Evolutionary conservation across 2,888 invertebrate species (phyloP), one percentile per base, ranked within the genome.

Genomic region (Chrysina gloriosa): DNA sequence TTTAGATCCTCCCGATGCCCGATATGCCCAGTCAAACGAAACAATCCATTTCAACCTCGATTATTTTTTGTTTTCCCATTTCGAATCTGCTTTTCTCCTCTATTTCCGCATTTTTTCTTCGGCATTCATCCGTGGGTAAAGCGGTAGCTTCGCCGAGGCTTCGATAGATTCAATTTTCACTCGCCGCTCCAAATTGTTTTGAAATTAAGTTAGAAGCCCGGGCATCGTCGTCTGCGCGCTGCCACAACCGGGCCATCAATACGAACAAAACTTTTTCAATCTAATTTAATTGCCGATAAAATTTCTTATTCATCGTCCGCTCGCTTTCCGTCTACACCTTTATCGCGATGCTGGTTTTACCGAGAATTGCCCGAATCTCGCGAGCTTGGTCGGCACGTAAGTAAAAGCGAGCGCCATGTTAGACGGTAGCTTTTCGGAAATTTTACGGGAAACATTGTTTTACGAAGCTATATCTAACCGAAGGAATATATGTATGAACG

Each of bases 281-380:
- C 58, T 42, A 58, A 58, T 58, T 58, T 58, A 58, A 58, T 58
- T 58, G 42, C 58, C 39, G 42, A 58, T 58, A 58, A 58, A 58
- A 58, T 58, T 58, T 42, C 27, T 27, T 39, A 58, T 58, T 58
- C 58, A 58, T 25, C 25, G 58, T 16, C 25, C 7, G 16, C 39
- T 25, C 39, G 14, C 23, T n/a, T 25, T 21, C 23, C n/a, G 11
- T 25, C 25, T 29, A 48, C 48, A 21, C 19, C n/a, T n/a, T 14
- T 11, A 11, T 36, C 11, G 36, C 3, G n/a, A n/a, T n/a, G n/a
- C n/a, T 4, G n/a, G n/a, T n/a, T n/a, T n/a, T n/a, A n/a, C n/a
- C n/a, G n/a, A n/a, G n/a, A n/a, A n/a, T n/a, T n/a, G n/a, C n/a
- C n/a, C n/a, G n/a, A n/a, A n/a, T n/a, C n/a, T n/a, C n/a, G n/a